Base-by-base conservation (phyloP, 92 coral and sea anemone species). In the Actinernus sp. region DNA sequence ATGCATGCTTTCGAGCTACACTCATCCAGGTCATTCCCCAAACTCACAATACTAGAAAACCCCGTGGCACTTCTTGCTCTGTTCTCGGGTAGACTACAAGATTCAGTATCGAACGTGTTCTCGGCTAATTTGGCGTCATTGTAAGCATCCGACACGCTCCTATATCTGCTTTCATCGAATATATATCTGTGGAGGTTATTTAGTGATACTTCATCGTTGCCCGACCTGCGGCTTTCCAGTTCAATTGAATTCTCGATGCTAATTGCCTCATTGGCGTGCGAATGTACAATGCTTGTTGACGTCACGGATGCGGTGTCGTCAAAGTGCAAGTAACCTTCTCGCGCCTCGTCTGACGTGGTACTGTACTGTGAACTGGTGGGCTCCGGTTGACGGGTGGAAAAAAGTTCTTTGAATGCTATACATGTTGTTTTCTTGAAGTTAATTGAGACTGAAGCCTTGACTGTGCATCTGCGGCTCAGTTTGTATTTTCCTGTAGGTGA, bases 71-170 rank as follows among this genome's bases (percentile, higher is more conserved):
- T 36, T 10, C 24, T 58, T 36, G 3, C 20, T 25, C 51, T 38
- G 17, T 61, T 43, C 2, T 27, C 40, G 37, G 45, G 41, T 10
- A 43, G 31, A 21, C 24, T 18, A 18, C 52, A 20, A 0, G 68
- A 37, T 6, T 61, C 34, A 3, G 17, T 33, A 43, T 61, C 68
- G 4, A 61, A 61, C 14, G 46, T 0, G 20, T 33, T 16, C 2
- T 33, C 68, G 20, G 21, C 53, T 26, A 61, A 23, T 12, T 54
- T 43, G 0, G 68, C 40, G 0, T 43, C 52, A 43, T 41, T 43
- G 13, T 40, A 43, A 10, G 68, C 68, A 41, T 30, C 49, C 11
- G 71, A 63, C 18, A 63, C 23, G 25, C 71, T 63, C 30, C 71
- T 63, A 29, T 28, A 43, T 22, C 71, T 47, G 58, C 14, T 21